These are phyloP conservation scores for Drosophila mayri DNA, from an alignment of 1,140 invertebrate species.

Conservation along the genomic window DNA sequence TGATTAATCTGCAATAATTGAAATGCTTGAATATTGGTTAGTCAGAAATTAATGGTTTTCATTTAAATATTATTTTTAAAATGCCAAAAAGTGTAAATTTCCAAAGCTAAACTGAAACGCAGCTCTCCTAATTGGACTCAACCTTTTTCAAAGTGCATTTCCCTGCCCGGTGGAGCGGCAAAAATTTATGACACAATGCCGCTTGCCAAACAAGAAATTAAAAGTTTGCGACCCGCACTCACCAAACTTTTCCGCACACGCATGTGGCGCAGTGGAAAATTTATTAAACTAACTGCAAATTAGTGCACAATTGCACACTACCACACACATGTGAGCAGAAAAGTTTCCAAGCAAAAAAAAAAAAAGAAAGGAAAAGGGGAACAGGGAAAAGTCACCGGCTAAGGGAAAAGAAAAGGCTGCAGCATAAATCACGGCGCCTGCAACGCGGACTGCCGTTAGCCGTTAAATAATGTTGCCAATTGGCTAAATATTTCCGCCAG, in stretches of 20 bases:
- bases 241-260: constrained; percentile 68
- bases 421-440: constrained; percentile 66
- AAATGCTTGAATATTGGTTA: not conserved
- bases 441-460: constrained; percentile 49
- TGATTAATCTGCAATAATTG: not conserved
- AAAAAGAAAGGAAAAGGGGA: not conserved
- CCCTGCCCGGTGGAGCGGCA: constrained; percentile 40
- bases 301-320: constrained; percentile 64
- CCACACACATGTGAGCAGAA: constrained; percentile 41
- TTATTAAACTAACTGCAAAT: constrained; percentile 79
- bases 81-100: too few species aligned
- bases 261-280: constrained; percentile 68
- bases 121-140: too few species aligned
- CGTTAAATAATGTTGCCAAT: constrained; percentile 74
- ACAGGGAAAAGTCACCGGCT: constrained; percentile 22
- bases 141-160: not conserved
- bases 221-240: constrained; percentile 70
- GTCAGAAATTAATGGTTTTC: not conserved
- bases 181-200: constrained; percentile 67
- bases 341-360: constrained; percentile 10
- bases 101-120: not conserved
- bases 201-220: constrained; percentile 79
- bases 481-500: constrained; percentile 73
- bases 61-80: not conserved
- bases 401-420: constrained; percentile 49